Percentiles rank a stretch among this genome's conserved stretches.
These are phyloP conservation scores for Harpalus rufipes DNA, from an alignment of 2,888 invertebrate species.

Conservation along the genomic window DNA sequence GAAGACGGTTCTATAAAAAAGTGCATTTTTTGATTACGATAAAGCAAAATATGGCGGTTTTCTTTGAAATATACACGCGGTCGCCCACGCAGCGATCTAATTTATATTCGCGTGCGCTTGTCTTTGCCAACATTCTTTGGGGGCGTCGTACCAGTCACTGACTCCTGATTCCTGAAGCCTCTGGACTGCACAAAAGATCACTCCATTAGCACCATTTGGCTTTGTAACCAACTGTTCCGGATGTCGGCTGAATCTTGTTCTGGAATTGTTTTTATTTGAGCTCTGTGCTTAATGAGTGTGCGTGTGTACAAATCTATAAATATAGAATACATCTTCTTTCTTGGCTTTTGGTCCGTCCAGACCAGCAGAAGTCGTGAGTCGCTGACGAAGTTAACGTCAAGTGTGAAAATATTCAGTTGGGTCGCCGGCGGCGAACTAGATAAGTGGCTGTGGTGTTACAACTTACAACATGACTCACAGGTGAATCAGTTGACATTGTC, in stretches of 20 bases:
- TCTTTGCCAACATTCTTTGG: conserved; percentile 31
- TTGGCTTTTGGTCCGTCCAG: conserved; percentile 26
- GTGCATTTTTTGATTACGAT: background rate
- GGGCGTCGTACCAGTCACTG: conserved; percentile 34
- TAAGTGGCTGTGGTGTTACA: background rate
- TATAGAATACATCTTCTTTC: conserved; percentile 43
- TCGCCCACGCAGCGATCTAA: conserved; percentile 8
- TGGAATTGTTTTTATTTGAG: conserved; percentile 47
- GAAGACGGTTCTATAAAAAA: no score
- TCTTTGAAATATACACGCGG: background rate
- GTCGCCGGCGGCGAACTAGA: background rate
- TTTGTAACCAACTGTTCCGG: conserved; percentile 9
- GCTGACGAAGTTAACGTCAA: background rate
- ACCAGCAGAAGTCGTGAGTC: conserved; percentile 9
- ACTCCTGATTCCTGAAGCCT: conserved; percentile 23
- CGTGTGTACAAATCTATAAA: conserved; percentile 37
- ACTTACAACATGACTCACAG: conserved; percentile 5
- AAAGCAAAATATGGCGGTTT: background rate
- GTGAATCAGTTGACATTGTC: conserved; percentile 23
- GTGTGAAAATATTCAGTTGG: conserved; percentile 1
- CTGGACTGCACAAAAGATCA: conserved; percentile 1
- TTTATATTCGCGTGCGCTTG: conserved; percentile 31
- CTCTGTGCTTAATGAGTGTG: conserved; percentile 11
- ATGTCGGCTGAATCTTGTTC: conserved; percentile 10
- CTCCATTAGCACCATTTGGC: conserved; percentile 1